Conservation (phyloP, 2,113 vertebrate genomes). For the Oophaga pumilio region DNA sequence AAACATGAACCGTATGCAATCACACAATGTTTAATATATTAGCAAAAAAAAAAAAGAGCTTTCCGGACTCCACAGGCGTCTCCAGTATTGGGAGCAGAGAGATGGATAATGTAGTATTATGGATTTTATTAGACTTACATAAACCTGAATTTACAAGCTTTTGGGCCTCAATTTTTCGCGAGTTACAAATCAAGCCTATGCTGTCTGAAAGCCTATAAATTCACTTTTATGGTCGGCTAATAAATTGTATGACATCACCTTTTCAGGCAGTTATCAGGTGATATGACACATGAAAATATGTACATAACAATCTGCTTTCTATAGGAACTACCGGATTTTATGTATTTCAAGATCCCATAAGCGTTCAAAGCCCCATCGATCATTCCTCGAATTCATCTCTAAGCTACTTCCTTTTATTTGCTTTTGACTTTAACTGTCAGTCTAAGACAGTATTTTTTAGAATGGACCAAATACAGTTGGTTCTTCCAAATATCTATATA, state of each 20-base stretch:
- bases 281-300: constrained; percentile 3
- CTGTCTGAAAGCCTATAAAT: constrained; percentile 38
- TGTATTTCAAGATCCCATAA: not conserved
- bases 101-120: constrained; percentile 39
- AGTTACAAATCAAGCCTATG: constrained; percentile 32
- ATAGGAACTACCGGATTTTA: not conserved
- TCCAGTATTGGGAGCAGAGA: constrained; percentile 17
- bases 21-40: constrained; percentile 14
- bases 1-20: not conserved
- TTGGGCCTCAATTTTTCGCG: constrained; percentile 15
- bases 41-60: not conserved
- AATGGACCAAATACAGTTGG: not conserved
- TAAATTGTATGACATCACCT: constrained; percentile 46
- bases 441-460: not conserved
- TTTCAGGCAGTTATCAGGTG: not conserved
- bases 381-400: not conserved
- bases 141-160: constrained; percentile 44
- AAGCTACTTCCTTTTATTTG: not conserved
- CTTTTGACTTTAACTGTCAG: not conserved
- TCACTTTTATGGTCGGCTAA: constrained; percentile 6
- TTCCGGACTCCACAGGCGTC: constrained; percentile 25
- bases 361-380: not conserved
- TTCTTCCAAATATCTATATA: not conserved
- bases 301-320: constrained; percentile 6
- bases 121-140: constrained; percentile 35